A percentile compares a stretch with the other conserved stretches of the same genome.
Conservation (phyloP, 2,797 vertebrate species). For the Artibeus jamaicensis region DNA sequence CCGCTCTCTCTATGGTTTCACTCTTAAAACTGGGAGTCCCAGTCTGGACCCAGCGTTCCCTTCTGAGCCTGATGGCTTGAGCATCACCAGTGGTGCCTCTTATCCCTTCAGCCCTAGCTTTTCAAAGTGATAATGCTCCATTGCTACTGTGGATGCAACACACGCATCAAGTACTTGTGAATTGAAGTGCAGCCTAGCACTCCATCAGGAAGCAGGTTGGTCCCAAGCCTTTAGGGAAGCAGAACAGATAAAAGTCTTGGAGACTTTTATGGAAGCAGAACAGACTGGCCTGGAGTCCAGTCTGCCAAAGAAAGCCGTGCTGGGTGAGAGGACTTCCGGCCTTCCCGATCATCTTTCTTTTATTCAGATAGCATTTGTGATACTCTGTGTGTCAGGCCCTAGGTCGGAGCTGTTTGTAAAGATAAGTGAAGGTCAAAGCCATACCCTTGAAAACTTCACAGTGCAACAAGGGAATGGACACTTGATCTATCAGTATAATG, state of each 20-base stretch:
- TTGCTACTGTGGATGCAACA: too few species aligned
- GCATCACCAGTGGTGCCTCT: neutral
- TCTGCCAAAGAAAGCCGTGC: neutral
- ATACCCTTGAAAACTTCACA: neutral
- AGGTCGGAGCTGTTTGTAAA: neutral
- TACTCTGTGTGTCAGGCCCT: neutral
- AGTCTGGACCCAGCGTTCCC: neutral
- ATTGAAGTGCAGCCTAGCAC: neutral
- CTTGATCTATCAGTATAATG: neutral
- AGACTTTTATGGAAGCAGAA: neutral
- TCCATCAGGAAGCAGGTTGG: neutral
- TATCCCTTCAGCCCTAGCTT: neutral
- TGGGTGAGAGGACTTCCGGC: neutral
- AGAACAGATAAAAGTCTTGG: neutral
- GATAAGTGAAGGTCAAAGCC: neutral
- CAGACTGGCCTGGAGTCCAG: neutral
- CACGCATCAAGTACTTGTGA: neutral
- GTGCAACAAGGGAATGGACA: neutral
- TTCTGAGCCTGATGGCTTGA: neutral
- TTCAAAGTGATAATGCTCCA: neutral
- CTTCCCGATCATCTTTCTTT: neutral
- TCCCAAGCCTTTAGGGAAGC: neutral
- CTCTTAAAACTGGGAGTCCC: neutral
- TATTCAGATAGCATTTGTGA: neutral
- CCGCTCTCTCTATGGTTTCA: neutral